These are phyloP conservation scores for Caenorhabditis virilis DNA, from an alignment of 2,888 invertebrate genomes.

Conservation along the genomic window DNA sequence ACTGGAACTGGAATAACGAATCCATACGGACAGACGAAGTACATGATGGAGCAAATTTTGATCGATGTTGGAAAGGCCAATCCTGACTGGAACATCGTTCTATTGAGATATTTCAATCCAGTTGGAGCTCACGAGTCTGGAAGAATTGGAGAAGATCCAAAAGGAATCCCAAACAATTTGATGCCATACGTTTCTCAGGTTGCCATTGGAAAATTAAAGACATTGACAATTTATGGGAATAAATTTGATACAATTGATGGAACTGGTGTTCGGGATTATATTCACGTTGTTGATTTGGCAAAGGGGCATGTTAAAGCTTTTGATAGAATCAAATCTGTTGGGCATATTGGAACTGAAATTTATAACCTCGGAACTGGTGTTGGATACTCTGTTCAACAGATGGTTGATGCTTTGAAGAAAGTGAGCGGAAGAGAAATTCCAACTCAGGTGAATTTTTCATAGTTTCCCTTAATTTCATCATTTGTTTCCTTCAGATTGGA, in stretches of 20 bases:
- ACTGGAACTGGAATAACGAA: conserved; percentile 78
- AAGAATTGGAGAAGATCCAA: conserved; percentile 91
- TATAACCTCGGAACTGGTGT: conserved; percentile 93
- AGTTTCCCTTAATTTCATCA: background rate
- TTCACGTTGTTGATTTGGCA: conserved; percentile 92
- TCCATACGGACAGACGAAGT: conserved; percentile 95
- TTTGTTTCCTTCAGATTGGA: conserved; percentile 32
- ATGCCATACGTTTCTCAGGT: conserved; percentile 94
- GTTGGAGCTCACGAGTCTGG: conserved; percentile 92
- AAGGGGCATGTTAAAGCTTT: conserved; percentile 85
- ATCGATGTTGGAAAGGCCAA: conserved; percentile 85
- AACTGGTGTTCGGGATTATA: conserved; percentile 89
- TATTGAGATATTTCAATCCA: conserved; percentile 92
- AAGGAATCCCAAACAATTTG: conserved; percentile 88
- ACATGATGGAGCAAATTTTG: conserved; percentile 92
- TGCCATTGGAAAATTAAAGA: conserved; percentile 83
- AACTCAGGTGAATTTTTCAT: conserved; percentile 68
- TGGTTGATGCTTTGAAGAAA: conserved; percentile 85
- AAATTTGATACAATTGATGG: conserved; percentile 76
- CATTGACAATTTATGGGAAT: conserved; percentile 84
- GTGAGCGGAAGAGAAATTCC: conserved; percentile 78
- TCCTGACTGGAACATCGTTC: conserved; percentile 88
- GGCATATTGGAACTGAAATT: conserved; percentile 72
- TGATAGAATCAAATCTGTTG: conserved; percentile 74
- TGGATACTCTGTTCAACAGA: conserved; percentile 83